These are phyloP conservation scores for Ormyrus thymus DNA, from an alignment of 2,888 invertebrate genomes.

Conservation along the genomic window DNA sequence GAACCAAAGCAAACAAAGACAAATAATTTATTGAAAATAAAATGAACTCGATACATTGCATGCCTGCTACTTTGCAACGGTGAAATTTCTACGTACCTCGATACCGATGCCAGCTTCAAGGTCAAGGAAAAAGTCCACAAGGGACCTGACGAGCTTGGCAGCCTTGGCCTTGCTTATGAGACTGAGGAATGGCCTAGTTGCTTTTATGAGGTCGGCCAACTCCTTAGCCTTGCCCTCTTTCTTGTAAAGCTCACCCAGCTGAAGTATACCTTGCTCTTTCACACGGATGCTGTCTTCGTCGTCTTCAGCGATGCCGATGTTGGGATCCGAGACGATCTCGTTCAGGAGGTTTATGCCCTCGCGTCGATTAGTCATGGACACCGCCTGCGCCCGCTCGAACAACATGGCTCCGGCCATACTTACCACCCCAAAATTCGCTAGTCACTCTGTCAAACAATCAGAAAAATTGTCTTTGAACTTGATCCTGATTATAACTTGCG, in stretches of 20 bases:
- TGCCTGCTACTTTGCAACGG: neutral
- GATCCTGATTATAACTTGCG: too few relatives aligned
- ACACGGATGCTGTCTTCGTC: constrained; percentile 93
- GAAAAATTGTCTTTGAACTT: constrained; percentile 1
- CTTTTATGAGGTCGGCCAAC: constrained; percentile 93
- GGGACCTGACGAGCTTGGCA: constrained; percentile 95
- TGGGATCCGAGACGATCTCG: constrained; percentile 87
- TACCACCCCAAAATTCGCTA: constrained; percentile 56
- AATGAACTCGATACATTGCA: neutral
- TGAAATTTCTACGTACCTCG: constrained; percentile 77
- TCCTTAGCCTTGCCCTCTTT: constrained; percentile 95
- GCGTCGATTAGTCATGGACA: constrained; percentile 84
- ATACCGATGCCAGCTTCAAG: constrained; percentile 97
- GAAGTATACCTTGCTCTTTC: constrained; percentile 95
- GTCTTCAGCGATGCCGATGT: constrained; percentile 84
- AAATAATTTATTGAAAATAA: neutral
- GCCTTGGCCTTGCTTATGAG: constrained; percentile 99
- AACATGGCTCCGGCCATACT: constrained; percentile 92
- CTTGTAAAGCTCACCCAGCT: constrained; percentile 93
- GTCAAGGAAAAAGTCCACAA: constrained; percentile 98
- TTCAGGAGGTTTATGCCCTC: constrained; percentile 85
- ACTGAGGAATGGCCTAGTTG: constrained; percentile 95
- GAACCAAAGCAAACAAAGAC: neutral
- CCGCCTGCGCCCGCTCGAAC: constrained; percentile 89
- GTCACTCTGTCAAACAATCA: constrained; percentile 43